Evolutionary conservation across 2,888 invertebrate species (phyloP), one percentile per base, ranked within the genome.

Genomic region (Ornithoptera priamus): DNA sequence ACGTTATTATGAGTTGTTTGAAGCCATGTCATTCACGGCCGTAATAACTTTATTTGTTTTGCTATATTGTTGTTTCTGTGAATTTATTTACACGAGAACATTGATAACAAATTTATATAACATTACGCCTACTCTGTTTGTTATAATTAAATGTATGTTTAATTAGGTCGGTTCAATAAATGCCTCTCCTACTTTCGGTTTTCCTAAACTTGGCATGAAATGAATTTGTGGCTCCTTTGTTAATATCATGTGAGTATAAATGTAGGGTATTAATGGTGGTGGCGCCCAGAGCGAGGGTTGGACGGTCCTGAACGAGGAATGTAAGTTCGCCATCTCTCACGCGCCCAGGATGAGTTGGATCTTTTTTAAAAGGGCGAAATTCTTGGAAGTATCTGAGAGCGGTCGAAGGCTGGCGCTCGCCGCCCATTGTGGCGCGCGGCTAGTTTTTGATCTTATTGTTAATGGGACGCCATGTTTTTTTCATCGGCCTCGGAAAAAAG

Each of bases 391-490:
- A 76, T 83, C 83, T 81, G 83, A 81, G 82, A 85, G 81, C 87
- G 88, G 85, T 81, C 85, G 87, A 85, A 87, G 89, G 87, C 89
- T 88, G 90, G 91, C 91, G 90, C 90, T 90, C 89, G 83, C 80
- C 84, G 87, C 78, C 85, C 88, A 89, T 90, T 90, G 90, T 90
- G 86, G 83, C 82, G 82, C 85, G 92, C 89, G 91, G 92, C 90
- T 89, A 90, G 90, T 92, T 92, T 57, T 92, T 92, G 92, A 92
- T 92, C 89, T 91, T 90, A 92, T 92, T 92, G 78, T 92, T 92
- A 92, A 90, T 91, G 90, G 91, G 91, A 91, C 90, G 90, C 90
- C 88, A 90, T 85, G 88, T 90, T 92, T 92, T 69, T 92, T 92
- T 92, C 85, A 85, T 85, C 80, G 75, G 79, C 79, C 82, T 83